These are phyloP conservation scores for Actinia equina DNA, from an alignment of 64 coral and sea anemone genomes.

Conservation along the genomic window DNA sequence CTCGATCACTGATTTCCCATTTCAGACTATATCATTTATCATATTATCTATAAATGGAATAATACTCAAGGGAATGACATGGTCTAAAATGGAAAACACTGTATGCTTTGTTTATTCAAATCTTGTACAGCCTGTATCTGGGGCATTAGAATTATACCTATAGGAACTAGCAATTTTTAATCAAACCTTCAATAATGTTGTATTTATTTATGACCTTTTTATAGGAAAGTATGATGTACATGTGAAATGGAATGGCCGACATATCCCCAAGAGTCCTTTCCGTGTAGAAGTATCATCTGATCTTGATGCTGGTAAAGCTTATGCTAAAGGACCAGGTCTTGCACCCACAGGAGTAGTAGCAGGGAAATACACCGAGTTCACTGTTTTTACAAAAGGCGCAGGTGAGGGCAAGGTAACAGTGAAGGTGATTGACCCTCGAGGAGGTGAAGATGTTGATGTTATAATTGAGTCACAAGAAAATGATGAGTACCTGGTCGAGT, in stretches of 20 bases:
- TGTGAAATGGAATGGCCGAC: slow-evolving; percentile 97
- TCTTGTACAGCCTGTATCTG: too few species aligned
- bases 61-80: too few species aligned
- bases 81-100: too few species aligned
- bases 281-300: slow-evolving; percentile 87
- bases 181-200: neutral
- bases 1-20: too few species aligned
- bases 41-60: too few species aligned
- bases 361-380: slow-evolving; percentile 93
- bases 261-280: slow-evolving; percentile 98
- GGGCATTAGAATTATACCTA: neutral
- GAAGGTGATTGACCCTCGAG: slow-evolving; percentile 92
- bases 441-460: slow-evolving; percentile 97
- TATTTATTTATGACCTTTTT: neutral
- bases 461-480: slow-evolving; percentile 95
- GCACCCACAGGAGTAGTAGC: slow-evolving; percentile 79
- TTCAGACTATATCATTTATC: too few species aligned
- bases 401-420: slow-evolving; percentile 93
- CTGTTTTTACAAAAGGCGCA: slow-evolving; percentile 94
- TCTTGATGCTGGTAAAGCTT: slow-evolving; percentile 85
- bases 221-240: slow-evolving; percentile 97
- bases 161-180: too few species aligned
- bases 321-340: slow-evolving; percentile 89
- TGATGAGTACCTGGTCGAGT: slow-evolving; percentile 82
- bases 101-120: too few species aligned